Conservation (phyloP, 2,113 vertebrate genomes). For the Chlamydotis undulata region DNA sequence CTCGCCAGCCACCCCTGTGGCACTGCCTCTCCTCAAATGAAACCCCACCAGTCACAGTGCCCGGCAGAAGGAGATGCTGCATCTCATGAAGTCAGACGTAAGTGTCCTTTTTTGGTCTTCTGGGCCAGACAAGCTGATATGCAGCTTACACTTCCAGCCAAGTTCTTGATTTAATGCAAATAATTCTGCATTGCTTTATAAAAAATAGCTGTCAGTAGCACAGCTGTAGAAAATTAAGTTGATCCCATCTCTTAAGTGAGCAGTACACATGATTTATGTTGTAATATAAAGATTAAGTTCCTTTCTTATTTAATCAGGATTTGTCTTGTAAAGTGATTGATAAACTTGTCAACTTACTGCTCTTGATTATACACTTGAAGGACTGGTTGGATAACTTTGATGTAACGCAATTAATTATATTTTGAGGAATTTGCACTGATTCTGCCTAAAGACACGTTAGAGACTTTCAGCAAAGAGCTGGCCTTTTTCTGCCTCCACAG, state of each 20-base stretch:
- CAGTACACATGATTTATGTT: not conserved
- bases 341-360: constrained; percentile 6
- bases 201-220: constrained; percentile 2
- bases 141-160: not conserved
- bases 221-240: constrained; percentile 36
- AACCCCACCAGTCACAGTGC: fast-evolving
- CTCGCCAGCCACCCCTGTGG: fast-evolving
- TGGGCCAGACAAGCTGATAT: not conserved
- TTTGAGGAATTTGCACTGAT: not conserved
- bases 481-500: not conserved
- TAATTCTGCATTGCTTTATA: not conserved
- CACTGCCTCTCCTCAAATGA: fast-evolving
- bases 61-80: not conserved
- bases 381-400: not conserved
- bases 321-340: constrained; percentile 29
- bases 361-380: constrained; percentile 28
- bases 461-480: not conserved
- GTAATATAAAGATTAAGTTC: constrained; percentile 15
- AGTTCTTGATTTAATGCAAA: not conserved
- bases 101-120: not conserved
- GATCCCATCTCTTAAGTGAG: not conserved
- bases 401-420: constrained; percentile 31
- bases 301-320: constrained; percentile 26
- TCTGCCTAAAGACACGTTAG: not conserved
- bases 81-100: fast-evolving